Evolutionary conservation across 2,888 invertebrate species (phyloP).

Genomic region (Ischnura elegans): DNA sequence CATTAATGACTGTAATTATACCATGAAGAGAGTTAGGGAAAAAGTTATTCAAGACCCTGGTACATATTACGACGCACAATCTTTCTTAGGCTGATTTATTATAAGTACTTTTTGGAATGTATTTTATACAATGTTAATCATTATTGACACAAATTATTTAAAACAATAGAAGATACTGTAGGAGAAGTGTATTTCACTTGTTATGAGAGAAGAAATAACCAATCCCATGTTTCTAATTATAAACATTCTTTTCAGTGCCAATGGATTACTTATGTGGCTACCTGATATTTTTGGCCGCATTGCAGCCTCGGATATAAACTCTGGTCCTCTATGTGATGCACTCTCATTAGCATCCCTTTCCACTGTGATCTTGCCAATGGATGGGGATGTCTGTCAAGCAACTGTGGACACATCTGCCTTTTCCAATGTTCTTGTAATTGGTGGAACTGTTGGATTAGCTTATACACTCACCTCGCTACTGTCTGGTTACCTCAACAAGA

Average conservation of each 20-base stretch:
- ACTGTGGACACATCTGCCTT: slow-evolving; percentile 44
- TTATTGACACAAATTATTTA: too few relatives aligned
- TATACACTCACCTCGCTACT: slow-evolving; percentile 8
- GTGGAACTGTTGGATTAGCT: slow-evolving; percentile 49
- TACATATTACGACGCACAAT: too few relatives aligned
- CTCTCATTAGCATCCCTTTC: slow-evolving; percentile 28
- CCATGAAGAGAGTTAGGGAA: too few relatives aligned
- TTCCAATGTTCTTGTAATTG: slow-evolving; percentile 21
- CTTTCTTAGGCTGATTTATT: too few relatives aligned
- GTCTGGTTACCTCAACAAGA: slow-evolving; percentile 24
- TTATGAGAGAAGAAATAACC: too few relatives aligned
- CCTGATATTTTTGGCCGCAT: slow-evolving; percentile 41
- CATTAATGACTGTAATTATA: too few relatives aligned
- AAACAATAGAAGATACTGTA: too few relatives aligned
- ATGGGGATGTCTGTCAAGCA: neutral
- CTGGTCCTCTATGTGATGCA: slow-evolving; percentile 27
- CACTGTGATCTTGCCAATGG: neutral
- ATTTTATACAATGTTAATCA: too few relatives aligned
- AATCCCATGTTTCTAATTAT: neutral
- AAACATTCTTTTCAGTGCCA: neutral
- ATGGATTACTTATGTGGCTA: slow-evolving; percentile 40
- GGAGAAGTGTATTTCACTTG: too few relatives aligned
- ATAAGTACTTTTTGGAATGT: too few relatives aligned
- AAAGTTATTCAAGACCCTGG: too few relatives aligned
- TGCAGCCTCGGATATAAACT: neutral